Conservation (phyloP, 2,888 invertebrate species). For the Thymelicus acteon region DNA sequence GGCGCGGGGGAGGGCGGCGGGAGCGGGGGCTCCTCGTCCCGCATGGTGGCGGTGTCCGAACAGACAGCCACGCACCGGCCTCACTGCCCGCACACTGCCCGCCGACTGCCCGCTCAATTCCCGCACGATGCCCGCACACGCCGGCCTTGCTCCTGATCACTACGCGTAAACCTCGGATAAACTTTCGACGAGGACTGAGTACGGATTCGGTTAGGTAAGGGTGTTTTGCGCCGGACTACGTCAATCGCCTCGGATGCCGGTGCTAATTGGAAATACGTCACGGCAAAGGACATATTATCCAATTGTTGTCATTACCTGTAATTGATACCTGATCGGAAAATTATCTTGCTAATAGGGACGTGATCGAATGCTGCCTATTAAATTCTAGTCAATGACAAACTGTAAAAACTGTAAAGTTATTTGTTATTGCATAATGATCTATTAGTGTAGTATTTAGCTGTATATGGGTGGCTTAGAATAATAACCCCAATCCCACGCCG, state of each 20-base stretch:
- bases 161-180: conserved; percentile 65
- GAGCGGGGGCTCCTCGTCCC: conserved; percentile 61
- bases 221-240: conserved; percentile 38
- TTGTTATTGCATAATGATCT: too few relatives aligned
- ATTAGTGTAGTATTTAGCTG: too few relatives aligned
- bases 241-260: conserved; percentile 31
- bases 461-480: too few relatives aligned
- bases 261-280: conserved; percentile 31
- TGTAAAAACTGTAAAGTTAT: too few relatives aligned
- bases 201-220: conserved; percentile 47
- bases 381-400: conserved; percentile 11
- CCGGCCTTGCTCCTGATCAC: conserved; percentile 69
- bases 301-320: conserved; percentile 35
- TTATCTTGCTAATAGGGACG: conserved; percentile 23
- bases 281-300: conserved; percentile 31
- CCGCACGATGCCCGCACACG: conserved; percentile 43
- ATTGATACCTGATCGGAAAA: conserved; percentile 35
- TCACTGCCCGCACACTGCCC: conserved; percentile 61
- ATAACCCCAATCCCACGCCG: too few relatives aligned
- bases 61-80: conserved; percentile 10
- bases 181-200: conserved; percentile 59
- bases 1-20: conserved; percentile 56
- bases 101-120: conserved; percentile 54
- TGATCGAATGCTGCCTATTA: conserved; percentile 26
- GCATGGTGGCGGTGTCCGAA: conserved; percentile 65